Evolutionary conservation across 2,113 vertebrate genomes (phyloP).

Genomic region (Romanogobio albipinnatus): DNA sequence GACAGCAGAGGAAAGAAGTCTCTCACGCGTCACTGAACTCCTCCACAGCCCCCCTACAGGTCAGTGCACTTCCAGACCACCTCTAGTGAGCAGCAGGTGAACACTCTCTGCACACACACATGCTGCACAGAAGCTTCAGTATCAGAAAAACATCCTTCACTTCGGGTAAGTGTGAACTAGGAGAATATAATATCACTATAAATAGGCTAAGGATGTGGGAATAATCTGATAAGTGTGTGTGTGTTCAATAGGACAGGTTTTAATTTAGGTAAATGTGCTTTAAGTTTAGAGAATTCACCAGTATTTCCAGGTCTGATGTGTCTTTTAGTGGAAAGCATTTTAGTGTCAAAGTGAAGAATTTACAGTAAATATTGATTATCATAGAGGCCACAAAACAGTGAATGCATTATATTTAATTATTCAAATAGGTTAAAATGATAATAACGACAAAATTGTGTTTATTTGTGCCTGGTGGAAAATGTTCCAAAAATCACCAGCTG

Average conservation of each 20-base stretch:
- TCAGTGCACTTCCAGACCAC: slow-evolving; percentile 17
- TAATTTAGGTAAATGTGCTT: neutral
- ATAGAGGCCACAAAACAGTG: neutral
- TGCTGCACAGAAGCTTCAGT: slow-evolving; percentile 19
- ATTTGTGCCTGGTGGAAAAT: too few relatives aligned
- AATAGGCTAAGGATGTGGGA: neutral
- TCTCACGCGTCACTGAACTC: neutral
- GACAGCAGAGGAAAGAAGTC: neutral
- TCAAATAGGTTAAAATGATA: too few relatives aligned
- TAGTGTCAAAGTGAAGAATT: neutral
- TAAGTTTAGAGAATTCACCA: neutral
- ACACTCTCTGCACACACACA: too few relatives aligned
- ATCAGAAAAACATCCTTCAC: neutral
- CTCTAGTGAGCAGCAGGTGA: slow-evolving; percentile 24
- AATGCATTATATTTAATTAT: neutral
- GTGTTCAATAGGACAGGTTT: too few relatives aligned
- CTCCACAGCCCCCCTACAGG: neutral
- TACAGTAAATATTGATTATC: neutral
- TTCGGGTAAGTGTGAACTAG: neutral
- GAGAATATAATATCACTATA: neutral
- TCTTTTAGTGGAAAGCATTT: neutral
- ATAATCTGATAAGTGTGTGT: neutral
- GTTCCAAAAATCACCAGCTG: too few relatives aligned
- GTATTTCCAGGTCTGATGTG: neutral
- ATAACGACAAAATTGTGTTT: too few relatives aligned